Evolutionary conservation across 2,113 vertebrate species (phyloP), one percentile per base, ranked within the genome.

Genomic region (Rhabdornis inornatus): DNA sequence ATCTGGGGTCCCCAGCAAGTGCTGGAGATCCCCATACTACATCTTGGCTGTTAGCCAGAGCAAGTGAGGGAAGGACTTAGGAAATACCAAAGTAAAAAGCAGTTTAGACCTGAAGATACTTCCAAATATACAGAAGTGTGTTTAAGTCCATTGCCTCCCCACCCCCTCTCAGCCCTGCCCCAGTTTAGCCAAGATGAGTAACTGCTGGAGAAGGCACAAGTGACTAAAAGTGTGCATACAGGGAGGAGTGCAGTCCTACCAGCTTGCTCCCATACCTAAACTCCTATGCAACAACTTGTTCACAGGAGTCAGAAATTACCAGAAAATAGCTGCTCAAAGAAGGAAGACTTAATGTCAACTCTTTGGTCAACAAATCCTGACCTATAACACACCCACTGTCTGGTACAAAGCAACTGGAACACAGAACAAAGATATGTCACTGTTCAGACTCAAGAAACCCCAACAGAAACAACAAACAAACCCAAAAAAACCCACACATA

Each of bases 181-280:
- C 84, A 71, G 69, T 87, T 95, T 90, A 93, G 78, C 40, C 53
- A 61, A 77, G 85, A 93, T 93, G 85, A 94, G 89, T 92, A 96
- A 94, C 39, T 81, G 56, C 23, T 83, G 53, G 61, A 77, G 94
- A 80, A 94, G 95, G 89, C 80, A 87, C 33, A 39, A 94, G 79
- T 77, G 72, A 80, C 94, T 93, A 69, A 86, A 93, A 96, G 76
- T 55, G 90, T 86, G 76, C 64, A 83, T 1, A 90, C 21, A 92
- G 90, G 94, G 90, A 94, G 95, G 92, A 95, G 95, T 21, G 18
- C 87, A 72, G 76, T 75, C 83, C 76, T 92, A 70, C 83, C 94
- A 92, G 79, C 80, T 86, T 44, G 87, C 50, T 92, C 66, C 91
- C 89, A 88, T 75, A 90, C 60, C 89, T 90, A 37, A 94, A 49